These are phyloP conservation scores for Hydrotaea diabolus DNA, from an alignment of 2,888 invertebrate genomes.

Conservation along the genomic window DNA sequence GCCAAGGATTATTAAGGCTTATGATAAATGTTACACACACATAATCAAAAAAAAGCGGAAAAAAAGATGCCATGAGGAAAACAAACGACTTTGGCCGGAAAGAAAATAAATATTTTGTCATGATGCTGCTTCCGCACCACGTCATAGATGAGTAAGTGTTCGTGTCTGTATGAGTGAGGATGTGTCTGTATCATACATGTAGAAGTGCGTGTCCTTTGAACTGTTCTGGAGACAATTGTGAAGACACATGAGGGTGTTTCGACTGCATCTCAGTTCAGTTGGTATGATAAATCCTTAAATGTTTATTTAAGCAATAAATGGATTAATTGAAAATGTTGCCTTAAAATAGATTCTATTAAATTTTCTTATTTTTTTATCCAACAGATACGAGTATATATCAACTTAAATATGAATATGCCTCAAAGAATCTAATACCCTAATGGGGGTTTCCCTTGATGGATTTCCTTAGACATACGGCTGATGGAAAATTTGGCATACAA, in stretches of 20 bases:
- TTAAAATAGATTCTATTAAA: background rate
- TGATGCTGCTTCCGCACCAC: constrained; percentile 58
- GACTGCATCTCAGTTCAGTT: background rate
- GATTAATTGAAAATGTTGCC: background rate
- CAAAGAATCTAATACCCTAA: too few relatives aligned
- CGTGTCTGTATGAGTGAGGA: background rate
- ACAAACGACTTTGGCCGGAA: constrained; percentile 40
- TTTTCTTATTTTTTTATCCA: too few relatives aligned
- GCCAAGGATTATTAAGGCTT: constrained; percentile 67
- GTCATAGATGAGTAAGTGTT: background rate
- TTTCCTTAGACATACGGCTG: too few relatives aligned
- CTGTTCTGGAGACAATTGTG: background rate
- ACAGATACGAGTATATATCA: too few relatives aligned
- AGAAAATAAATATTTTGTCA: constrained; percentile 66
- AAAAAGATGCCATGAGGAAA: background rate
- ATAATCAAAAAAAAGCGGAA: constrained; percentile 41
- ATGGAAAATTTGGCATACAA: too few relatives aligned
- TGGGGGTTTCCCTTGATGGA: too few relatives aligned
- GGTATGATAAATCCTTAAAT: too few relatives aligned
- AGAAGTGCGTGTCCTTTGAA: background rate
- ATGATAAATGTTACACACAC: constrained; percentile 64
- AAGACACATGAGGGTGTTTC: background rate
- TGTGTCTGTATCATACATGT: background rate
- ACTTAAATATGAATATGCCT: too few relatives aligned
- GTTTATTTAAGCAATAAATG: background rate